Conservation (phyloP, 1,140 invertebrate genomes). For the Linepithema humile region DNA sequence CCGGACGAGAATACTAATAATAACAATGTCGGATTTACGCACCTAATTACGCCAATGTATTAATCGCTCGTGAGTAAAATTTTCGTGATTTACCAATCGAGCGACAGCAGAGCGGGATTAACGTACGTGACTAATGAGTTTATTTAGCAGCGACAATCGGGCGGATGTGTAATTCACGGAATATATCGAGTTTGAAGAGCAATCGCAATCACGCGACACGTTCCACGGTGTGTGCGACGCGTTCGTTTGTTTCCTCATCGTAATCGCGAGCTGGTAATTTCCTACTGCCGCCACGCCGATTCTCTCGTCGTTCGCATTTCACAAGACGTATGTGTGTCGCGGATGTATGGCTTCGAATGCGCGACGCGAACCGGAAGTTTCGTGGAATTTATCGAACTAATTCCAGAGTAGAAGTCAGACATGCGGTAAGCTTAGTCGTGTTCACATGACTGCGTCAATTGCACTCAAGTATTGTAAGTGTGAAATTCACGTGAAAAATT, state of each 20-base stretch:
- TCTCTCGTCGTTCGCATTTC: constrained; percentile 17
- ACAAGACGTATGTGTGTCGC: constrained; percentile 18
- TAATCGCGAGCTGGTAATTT: constrained; percentile 55
- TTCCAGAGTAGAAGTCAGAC: constrained; percentile 13
- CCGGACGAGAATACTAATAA: background rate
- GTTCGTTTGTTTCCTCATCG: constrained; percentile 47
- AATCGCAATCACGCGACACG: constrained; percentile 46
- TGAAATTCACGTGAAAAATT: background rate
- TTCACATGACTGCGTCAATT: background rate
- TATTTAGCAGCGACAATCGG: constrained; percentile 38
- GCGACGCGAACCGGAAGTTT: constrained; percentile 21
- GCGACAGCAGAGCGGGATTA: constrained; percentile 4
- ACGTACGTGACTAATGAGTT: constrained; percentile 46
- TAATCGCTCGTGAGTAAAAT: constrained; percentile 33
- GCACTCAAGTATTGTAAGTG: background rate
- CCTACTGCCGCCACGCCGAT: background rate
- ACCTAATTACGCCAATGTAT: background rate
- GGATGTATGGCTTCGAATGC: constrained; percentile 6
- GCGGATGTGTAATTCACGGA: constrained; percentile 18
- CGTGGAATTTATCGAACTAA: constrained; percentile 45
- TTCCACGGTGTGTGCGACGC: background rate
- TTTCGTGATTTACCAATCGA: background rate
- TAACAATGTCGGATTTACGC: constrained; percentile 9
- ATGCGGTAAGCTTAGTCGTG: background rate
- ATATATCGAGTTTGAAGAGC: constrained; percentile 45